Conservation (phyloP, 1,140 invertebrate species). For the Nasonia longicornis region DNA sequence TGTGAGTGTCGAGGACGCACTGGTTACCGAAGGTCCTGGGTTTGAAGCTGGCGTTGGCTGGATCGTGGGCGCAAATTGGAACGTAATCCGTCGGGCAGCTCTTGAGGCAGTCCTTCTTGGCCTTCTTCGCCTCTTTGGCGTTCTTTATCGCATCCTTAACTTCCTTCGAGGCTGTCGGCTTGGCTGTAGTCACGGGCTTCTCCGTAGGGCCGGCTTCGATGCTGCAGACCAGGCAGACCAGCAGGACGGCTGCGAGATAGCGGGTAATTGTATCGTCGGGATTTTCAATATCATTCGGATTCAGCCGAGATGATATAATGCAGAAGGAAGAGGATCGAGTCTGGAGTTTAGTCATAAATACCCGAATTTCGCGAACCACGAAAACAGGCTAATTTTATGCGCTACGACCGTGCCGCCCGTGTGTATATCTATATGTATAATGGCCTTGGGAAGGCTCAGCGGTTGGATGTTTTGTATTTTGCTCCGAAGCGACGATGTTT, state of each 20-base stretch:
- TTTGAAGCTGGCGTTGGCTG: constrained; percentile 54
- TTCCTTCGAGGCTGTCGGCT: constrained; percentile 59
- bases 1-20: constrained; percentile 59
- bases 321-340: not conserved
- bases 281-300: too few relatives aligned
- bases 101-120: constrained; percentile 60
- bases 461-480: constrained; percentile 22
- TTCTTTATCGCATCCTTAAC: constrained; percentile 63
- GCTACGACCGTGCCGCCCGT: too few relatives aligned
- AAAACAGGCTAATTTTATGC: constrained; percentile 31
- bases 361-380: not conserved
- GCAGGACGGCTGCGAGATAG: constrained; percentile 2
- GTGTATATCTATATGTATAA: not conserved
- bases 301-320: too few relatives aligned
- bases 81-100: constrained; percentile 55
- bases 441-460: constrained; percentile 26
- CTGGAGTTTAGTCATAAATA: not conserved
- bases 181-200: not conserved
- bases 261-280: not conserved
- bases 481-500: not conserved
- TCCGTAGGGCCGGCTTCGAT: constrained; percentile 29
- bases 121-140: constrained; percentile 61
- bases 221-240: not conserved
- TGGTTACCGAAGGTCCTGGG: constrained; percentile 59
- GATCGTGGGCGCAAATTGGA: constrained; percentile 63